phyloP scores from a whole-genome alignment of 1,140 invertebrate species.

The Chionoecetes opilio region DNA sequence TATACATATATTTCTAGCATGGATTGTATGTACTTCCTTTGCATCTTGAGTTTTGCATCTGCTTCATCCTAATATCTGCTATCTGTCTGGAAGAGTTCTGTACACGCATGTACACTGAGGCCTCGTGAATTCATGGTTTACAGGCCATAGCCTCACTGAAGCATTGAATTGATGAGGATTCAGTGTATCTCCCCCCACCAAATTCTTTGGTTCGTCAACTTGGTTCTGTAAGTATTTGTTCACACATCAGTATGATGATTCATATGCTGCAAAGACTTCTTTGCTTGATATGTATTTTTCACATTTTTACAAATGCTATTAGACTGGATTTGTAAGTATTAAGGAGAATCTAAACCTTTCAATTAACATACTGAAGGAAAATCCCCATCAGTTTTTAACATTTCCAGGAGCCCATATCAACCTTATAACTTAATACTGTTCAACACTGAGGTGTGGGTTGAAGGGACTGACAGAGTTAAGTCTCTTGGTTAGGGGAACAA shows the following conservation, averaged over 20 bases:
- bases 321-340: neutral
- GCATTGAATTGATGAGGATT: neutral
- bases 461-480: neutral
- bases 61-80: neutral
- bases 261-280: too few relatives aligned
- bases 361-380: neutral
- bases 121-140: neutral
- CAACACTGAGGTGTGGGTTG: neutral
- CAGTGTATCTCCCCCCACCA: neutral
- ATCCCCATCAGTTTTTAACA: neutral
- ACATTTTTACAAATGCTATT: too few relatives aligned
- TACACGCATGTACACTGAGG: neutral
- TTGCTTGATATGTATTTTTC: too few relatives aligned
- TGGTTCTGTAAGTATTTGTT: neutral
- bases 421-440: neutral
- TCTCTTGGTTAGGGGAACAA: neutral
- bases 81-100: neutral
- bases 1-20: neutral
- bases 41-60: neutral
- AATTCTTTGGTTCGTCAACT: neutral
- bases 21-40: constrained; percentile 5
- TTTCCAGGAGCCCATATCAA: neutral
- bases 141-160: neutral
- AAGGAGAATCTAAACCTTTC: neutral
- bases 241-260: neutral